Evolutionary conservation across 1,140 invertebrate species (phyloP), one percentile per base, ranked within the genome.

Genomic region (Zaprionus gabonicus): DNA sequence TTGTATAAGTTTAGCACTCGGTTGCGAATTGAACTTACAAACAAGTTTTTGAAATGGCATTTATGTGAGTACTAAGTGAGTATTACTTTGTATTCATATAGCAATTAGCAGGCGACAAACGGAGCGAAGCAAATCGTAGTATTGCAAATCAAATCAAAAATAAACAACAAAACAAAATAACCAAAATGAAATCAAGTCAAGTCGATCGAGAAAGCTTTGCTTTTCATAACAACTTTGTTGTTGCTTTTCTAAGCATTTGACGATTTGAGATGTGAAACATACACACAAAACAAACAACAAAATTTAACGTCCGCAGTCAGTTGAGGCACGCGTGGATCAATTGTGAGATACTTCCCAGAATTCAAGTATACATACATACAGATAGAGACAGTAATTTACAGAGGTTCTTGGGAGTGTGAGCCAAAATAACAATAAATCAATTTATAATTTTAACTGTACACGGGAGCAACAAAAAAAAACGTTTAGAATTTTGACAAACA

Each of bases 401-500:
- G 49, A 31, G 51, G 41, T 46, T 27, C 36, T 62, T 36, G 23
- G 34, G 17, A 65, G 13, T 56, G 28, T 15, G 15, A 56, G 57
- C 71, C 57, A 69, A 74, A 74, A 38, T 15, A 60, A 74, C 57
- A 56, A 46, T 2, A 44, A 55, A 28, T 56, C 23, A 70, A 74
- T 74, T 57, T 63, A 27, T 56, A 53, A 53, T 23, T 67, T 59
- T 66, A 46, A 56, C 36, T 51, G 20, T 53, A 20, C 38, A 56
- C 51, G 44, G 53, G n/a, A n/a, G 71, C 46, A 56, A 62, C 63
- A 64, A 70, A 56, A 38, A 53, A 53, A 34, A 68, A 63, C 31
- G 44, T 36, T 70, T 69, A 9, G 17, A 87, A 87, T 86, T 87
- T 87, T 86, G 73, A 86, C 76, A 82, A 86, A 71, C 36, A 53